Evolutionary conservation across 2,888 invertebrate genomes (phyloP).

Genomic region (Hemicrepidius hirtus): DNA sequence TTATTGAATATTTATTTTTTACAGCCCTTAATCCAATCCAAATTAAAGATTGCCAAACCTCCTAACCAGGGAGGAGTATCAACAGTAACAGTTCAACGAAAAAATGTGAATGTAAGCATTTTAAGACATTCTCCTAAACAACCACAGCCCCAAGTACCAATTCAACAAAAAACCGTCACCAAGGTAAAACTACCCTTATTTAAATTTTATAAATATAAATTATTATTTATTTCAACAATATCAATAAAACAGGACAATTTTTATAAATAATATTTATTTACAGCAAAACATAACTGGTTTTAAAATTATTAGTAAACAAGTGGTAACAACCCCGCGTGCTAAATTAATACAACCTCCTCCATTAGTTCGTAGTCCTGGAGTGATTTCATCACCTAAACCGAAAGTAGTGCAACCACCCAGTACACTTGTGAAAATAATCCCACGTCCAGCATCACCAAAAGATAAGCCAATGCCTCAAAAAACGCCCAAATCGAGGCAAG

Average conservation of each 20-base stretch:
- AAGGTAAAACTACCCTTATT: too few species aligned
- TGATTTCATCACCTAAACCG: conserved; percentile 60
- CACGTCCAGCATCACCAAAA: conserved; percentile 56
- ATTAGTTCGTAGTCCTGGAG: conserved; percentile 57
- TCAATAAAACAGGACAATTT: too few species aligned
- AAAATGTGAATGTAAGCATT: conserved; percentile 67
- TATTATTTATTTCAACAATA: too few species aligned
- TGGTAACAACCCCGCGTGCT: conserved; percentile 67
- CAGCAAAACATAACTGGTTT: conserved; percentile 42
- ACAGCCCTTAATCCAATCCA: conserved; percentile 37
- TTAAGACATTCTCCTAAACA: conserved; percentile 67
- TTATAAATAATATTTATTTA: not conserved
- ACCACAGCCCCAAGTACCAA: conserved; percentile 51
- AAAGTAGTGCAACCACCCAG: conserved; percentile 63
- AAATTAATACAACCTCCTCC: conserved; percentile 67
- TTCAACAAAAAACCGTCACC: conserved; percentile 4
- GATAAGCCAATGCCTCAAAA: conserved; percentile 64
- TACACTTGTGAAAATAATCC: conserved; percentile 44
- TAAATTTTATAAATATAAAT: too few species aligned
- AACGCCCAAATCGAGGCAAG: conserved; percentile 63
- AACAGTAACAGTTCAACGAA: conserved; percentile 66
- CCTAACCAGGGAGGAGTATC: conserved; percentile 66
- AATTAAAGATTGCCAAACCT: conserved; percentile 61
- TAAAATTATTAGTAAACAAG: conserved; percentile 57
- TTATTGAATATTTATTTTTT: conserved; percentile 7